Conservation (phyloP, 2,797 vertebrate genomes). For the Delichon dasypus region DNA sequence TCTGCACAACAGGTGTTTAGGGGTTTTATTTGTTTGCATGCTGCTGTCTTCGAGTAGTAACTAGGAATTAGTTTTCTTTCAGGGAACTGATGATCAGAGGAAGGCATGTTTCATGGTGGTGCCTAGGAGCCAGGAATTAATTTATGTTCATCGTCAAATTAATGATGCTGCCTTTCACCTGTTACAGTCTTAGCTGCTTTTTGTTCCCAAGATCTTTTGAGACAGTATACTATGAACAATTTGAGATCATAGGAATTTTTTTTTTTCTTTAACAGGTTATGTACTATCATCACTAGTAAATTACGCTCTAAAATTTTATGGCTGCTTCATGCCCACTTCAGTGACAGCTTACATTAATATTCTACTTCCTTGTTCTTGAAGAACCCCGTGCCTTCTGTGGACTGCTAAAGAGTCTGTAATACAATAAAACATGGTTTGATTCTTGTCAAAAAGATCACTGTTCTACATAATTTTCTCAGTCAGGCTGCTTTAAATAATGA, state of each 20-base stretch:
- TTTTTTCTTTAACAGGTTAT: neutral
- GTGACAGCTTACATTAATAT: neutral
- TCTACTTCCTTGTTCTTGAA: neutral
- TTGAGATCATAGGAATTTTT: neutral
- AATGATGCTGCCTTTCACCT: neutral
- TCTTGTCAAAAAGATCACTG: neutral
- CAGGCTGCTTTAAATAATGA: neutral
- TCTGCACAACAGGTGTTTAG: neutral
- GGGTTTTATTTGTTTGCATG: neutral
- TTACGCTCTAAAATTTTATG: neutral
- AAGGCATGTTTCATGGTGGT: neutral
- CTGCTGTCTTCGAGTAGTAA: neutral
- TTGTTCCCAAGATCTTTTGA: neutral
- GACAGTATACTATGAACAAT: neutral
- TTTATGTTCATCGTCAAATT: neutral
- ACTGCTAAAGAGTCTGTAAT: neutral
- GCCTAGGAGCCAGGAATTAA: neutral
- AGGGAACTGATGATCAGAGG: neutral
- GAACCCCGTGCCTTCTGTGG: neutral
- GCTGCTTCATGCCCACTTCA: neutral
- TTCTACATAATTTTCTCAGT: neutral
- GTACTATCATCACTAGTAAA: neutral
- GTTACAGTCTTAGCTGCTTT: neutral
- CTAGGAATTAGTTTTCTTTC: neutral
- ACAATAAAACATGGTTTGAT: neutral